Conservation (phyloP, 2,113 vertebrate genomes). For the Echinops telfairi region DNA sequence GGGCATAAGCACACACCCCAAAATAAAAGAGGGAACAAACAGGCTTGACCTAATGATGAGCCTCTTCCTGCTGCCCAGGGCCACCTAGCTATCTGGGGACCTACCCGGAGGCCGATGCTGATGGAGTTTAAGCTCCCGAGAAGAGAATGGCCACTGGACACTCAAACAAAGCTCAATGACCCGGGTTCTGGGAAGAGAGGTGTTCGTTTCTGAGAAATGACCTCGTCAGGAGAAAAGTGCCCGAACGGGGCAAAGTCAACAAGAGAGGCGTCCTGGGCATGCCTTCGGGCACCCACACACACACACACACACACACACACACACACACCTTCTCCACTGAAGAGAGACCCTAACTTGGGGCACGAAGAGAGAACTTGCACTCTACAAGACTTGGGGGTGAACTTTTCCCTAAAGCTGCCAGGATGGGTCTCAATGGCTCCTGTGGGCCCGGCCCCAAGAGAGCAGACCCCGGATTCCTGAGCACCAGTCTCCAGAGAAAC, state of each 20-base stretch:
- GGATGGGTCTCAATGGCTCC: neutral
- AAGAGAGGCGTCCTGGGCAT: fast-evolving
- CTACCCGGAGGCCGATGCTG: neutral
- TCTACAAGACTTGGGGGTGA: neutral
- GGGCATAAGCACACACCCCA: neutral
- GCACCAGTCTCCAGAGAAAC: neutral
- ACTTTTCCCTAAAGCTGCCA: neutral
- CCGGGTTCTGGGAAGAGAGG: neutral
- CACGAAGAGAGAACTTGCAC: neutral
- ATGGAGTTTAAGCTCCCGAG: neutral
- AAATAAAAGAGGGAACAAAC: no score
- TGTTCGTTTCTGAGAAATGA: neutral
- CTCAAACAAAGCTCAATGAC: neutral
- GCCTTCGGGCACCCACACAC: no score
- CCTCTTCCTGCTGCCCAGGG: conserved; percentile 50
- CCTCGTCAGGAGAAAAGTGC: neutral
- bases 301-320: no score
- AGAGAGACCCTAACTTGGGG: neutral
- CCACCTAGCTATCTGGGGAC: neutral
- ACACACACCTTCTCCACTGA: neutral
- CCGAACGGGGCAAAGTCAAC: neutral
- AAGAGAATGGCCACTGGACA: conserved; percentile 8
- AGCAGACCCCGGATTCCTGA: no score
- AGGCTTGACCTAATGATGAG: conserved; percentile 54
- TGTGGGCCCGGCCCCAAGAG: no score